Conservation (phyloP, 2,113 vertebrate genomes). For the Grus americana region DNA sequence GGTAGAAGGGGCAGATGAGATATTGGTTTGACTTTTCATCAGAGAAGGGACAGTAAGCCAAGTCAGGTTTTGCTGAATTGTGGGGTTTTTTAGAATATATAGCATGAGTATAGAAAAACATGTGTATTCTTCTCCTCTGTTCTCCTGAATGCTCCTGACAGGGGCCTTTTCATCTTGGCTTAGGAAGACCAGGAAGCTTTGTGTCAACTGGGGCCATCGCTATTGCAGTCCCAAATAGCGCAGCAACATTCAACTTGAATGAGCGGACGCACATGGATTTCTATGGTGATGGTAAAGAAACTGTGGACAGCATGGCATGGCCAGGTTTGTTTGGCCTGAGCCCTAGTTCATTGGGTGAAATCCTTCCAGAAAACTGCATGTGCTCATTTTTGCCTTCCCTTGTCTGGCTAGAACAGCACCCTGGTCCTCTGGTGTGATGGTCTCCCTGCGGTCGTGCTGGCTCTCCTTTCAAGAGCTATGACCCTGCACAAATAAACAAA, state of each 20-base stretch:
- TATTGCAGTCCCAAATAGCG: background rate
- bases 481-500: background rate
- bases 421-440: fast-evolving
- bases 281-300: background rate
- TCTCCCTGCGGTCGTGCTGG: fast-evolving
- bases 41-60: background rate
- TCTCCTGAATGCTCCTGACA: background rate
- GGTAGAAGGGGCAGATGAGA: background rate
- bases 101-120: background rate
- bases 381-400: background rate
- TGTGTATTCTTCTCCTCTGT: background rate
- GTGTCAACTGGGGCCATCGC: background rate
- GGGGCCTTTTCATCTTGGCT: background rate
- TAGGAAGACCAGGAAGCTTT: background rate
- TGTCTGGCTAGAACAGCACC: background rate
- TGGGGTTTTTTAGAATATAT: background rate
- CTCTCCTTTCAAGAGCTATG: background rate
- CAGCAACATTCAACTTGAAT: fast-evolving
- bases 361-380: background rate
- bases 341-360: background rate
- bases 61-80: background rate
- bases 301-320: background rate
- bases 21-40: background rate
- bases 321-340: background rate
- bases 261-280: fast-evolving